A percentile compares a stretch with the other conserved stretches of the same genome.
These are phyloP conservation scores for Entomobrya multifasciata DNA, from an alignment of 2,888 invertebrate species.

Conservation along the genomic window DNA sequence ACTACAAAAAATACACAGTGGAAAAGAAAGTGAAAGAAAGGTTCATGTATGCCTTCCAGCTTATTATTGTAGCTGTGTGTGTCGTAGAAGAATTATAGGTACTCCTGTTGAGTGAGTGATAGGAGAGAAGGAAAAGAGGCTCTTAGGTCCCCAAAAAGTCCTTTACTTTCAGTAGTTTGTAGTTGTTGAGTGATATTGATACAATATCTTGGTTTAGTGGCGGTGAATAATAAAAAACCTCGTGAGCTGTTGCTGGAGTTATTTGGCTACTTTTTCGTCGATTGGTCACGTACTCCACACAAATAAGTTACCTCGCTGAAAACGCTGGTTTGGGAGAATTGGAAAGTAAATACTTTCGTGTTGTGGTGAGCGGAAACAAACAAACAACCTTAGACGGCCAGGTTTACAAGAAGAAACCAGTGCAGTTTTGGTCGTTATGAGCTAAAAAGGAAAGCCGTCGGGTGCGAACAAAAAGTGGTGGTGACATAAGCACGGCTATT, in stretches of 20 bases:
- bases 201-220: slow-evolving; percentile 25
- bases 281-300: slow-evolving; percentile 31
- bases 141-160: slow-evolving; percentile 12
- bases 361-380: neutral
- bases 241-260: slow-evolving; percentile 40
- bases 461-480: neutral
- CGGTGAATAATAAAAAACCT: slow-evolving; percentile 18
- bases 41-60: slow-evolving; percentile 18
- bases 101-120: neutral
- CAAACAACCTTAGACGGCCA: neutral
- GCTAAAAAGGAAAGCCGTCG: neutral
- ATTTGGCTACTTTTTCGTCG: slow-evolving; percentile 9
- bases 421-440: neutral
- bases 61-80: neutral
- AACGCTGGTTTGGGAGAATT: neutral
- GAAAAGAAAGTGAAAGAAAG: slow-evolving; percentile 21
- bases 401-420: neutral
- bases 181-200: slow-evolving; percentile 59
- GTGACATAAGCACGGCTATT: slow-evolving; percentile 24
- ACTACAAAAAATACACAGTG: neutral
- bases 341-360: slow-evolving; percentile 18
- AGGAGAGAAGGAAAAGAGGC: neutral
- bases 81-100: neutral
- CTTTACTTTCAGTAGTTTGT: slow-evolving; percentile 17
- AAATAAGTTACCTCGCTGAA: neutral